A percentile compares a stretch with the other conserved stretches of the same genome.
phyloP scores from a whole-genome alignment of 2,797 vertebrate species.

The Platyrinchus mystaceus region DNA sequence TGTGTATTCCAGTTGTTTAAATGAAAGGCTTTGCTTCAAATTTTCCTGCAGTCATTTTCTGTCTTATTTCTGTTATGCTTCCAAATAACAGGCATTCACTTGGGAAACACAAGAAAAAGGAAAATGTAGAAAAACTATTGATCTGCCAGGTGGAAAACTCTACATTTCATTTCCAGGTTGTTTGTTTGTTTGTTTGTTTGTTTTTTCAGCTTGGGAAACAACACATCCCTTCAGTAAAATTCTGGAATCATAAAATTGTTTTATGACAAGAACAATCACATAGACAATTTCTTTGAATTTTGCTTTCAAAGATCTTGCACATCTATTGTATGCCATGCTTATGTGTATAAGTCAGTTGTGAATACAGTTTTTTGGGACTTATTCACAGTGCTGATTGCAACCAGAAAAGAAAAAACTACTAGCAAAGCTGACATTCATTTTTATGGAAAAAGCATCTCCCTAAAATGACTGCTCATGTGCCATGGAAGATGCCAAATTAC shows the following conservation, averaged over 20 bases:
- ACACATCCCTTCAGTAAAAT: background rate
- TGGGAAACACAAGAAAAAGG: background rate
- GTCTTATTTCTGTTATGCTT: constrained; percentile 1
- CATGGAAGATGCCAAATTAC: background rate
- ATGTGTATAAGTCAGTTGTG: background rate
- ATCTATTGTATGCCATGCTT: background rate
- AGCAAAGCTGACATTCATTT: background rate
- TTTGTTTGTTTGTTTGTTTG: background rate
- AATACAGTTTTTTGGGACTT: background rate
- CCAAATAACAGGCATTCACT: constrained; percentile 1
- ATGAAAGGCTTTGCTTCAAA: background rate
- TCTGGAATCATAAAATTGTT: background rate
- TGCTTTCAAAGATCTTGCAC: background rate
- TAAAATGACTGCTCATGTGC: background rate
- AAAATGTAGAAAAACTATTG: background rate
- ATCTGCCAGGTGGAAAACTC: constrained; percentile 27
- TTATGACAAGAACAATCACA: constrained; percentile 4
- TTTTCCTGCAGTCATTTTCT: constrained; percentile 22
- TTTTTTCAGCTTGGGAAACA: background rate
- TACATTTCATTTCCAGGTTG: background rate
- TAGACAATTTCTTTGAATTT: background rate
- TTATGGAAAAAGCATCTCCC: background rate
- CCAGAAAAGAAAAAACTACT: background rate
- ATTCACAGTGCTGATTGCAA: background rate
- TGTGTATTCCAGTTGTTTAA: background rate